Evolutionary conservation across 2,113 vertebrate species (phyloP), one percentile per base, ranked within the genome.

Genomic region (Cephalopterus ornatus): DNA sequence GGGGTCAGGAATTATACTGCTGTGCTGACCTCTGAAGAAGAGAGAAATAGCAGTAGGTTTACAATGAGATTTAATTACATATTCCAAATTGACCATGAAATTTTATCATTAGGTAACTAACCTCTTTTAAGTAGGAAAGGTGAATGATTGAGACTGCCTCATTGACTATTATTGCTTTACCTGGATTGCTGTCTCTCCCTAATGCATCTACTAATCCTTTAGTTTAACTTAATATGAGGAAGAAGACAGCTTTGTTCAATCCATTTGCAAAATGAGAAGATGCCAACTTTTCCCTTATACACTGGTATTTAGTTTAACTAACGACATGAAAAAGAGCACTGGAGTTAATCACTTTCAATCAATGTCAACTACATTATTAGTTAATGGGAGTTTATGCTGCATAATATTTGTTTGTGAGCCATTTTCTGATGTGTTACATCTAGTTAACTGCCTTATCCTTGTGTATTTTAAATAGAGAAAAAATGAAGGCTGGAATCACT

Each of bases 281-380:
- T 85, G 96, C 95, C 97, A 97, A 96, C 91, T 97, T 98, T 95
- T 88, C 84, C 80, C 76, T 92, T 91, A 90, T 81, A 94, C 96
- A 85, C 95, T 92, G 97, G 95, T 98, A 98, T 98, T 98, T 97
- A 97, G 98, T 98, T 98, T 98, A 98, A 97, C 97, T 97, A 98
- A 97, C 93, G 96, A 98, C 97, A 96, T 91, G 94, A 98, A 88
- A 97, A 97, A 97, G 97, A 97, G 95, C 97, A 96, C 94, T 97
- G 89, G 96, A 97, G 94, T 98, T 98, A 98, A 98, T 98, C 97
- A 98, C 93, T 97, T 97, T 98, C 98, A 98, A 97, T 98, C 98
- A 98, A 96, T 98, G 97, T 98, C 98, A 98, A 95, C 83, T 89
- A 97, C 95, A 97, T 98, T 98, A 97, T 98, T 98, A 95, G 95